Conservation (phyloP, 2,797 vertebrate genomes). For the Sebastolobus altivelis region DNA sequence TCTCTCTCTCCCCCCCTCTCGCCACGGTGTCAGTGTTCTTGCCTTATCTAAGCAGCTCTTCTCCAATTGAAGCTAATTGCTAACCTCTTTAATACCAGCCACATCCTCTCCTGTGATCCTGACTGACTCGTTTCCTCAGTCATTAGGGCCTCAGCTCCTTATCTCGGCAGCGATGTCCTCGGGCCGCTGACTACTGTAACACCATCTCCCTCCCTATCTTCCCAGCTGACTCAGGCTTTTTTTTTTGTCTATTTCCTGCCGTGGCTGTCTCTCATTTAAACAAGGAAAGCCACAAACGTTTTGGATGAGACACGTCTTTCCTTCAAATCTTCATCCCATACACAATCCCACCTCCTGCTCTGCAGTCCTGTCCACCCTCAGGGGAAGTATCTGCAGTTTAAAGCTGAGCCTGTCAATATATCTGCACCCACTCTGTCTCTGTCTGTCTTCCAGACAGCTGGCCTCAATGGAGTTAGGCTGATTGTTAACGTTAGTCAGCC, state of each 20-base stretch:
- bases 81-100: constrained; percentile 72
- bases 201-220: constrained; percentile 44
- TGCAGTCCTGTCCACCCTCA: constrained; percentile 39
- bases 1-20: constrained; percentile 34
- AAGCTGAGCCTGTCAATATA: constrained; percentile 62
- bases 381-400: constrained; percentile 62
- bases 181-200: constrained; percentile 65
- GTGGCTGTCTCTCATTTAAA: constrained; percentile 57
- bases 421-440: constrained; percentile 75
- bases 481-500: constrained; percentile 67
- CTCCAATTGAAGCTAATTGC: constrained; percentile 73
- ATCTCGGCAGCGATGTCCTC: constrained; percentile 67
- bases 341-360: constrained; percentile 41
- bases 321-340: constrained; percentile 38
- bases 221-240: constrained; percentile 50
- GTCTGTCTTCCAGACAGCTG: constrained; percentile 66
- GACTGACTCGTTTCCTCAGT: constrained; percentile 76
- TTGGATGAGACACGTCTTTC: constrained; percentile 53
- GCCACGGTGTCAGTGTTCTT: constrained; percentile 60
- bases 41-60: constrained; percentile 72
- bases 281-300: constrained; percentile 42
- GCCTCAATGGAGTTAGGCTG: constrained; percentile 58
- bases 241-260: constrained; percentile 38
- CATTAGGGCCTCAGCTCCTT: constrained; percentile 71
- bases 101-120: constrained; percentile 80